Evolutionary conservation across 2,888 invertebrate species (phyloP).

Genomic region (Agrypnus murinus): DNA sequence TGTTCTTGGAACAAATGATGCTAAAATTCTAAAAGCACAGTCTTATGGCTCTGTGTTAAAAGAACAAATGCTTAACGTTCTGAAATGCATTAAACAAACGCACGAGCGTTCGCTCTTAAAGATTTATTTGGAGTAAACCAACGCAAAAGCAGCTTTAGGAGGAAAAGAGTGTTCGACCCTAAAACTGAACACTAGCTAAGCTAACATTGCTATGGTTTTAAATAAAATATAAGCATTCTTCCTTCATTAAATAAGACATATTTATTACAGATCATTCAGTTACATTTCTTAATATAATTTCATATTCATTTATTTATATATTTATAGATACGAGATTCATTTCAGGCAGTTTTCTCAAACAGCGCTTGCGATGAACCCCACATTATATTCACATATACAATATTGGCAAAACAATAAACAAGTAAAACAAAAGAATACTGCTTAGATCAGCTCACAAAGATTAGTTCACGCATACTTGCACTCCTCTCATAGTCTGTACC

Average conservation of each 20-base stretch:
- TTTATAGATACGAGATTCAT: constrained; percentile 70
- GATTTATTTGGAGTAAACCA: too few relatives aligned
- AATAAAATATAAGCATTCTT: too few relatives aligned
- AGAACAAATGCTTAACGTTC: too few relatives aligned
- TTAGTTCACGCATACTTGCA: constrained; percentile 63
- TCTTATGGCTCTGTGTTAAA: too few relatives aligned
- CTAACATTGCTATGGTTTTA: too few relatives aligned
- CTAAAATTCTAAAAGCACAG: too few relatives aligned
- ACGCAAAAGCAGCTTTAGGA: too few relatives aligned
- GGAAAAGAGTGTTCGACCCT: too few relatives aligned
- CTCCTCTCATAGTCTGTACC: constrained; percentile 58
- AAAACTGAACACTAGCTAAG: too few relatives aligned
- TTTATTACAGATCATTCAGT: constrained; percentile 69
- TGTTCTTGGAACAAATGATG: too few relatives aligned
- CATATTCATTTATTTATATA: constrained; percentile 69
- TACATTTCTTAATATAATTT: constrained; percentile 70
- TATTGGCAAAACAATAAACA: constrained; percentile 66
- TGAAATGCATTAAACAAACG: too few relatives aligned
- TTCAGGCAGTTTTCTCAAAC: constrained; percentile 66
- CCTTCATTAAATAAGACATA: constrained; percentile 65
- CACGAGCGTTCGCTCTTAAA: too few relatives aligned
- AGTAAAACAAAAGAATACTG: constrained; percentile 68
- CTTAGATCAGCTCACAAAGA: constrained; percentile 68
- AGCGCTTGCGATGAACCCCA: constrained; percentile 64
- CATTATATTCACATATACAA: constrained; percentile 67